Conservation (phyloP, 2,888 invertebrate genomes). For the Melanostoma scalare region DNA sequence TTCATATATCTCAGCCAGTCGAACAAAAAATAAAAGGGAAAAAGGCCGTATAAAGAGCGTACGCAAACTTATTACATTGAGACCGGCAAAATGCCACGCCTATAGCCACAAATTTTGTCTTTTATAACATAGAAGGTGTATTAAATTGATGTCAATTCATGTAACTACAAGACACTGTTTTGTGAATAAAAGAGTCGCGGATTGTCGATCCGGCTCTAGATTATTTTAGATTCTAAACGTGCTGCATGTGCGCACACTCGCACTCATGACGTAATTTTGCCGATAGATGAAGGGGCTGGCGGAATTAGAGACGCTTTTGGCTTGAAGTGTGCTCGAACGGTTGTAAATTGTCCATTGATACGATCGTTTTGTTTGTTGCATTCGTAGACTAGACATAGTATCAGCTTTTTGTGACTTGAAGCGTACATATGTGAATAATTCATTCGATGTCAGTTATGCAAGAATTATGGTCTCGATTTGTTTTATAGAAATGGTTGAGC, state of each 20-base stretch:
- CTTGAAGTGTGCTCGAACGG: conserved; percentile 60
- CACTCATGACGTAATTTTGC: conserved; percentile 34
- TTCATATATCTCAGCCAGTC: conserved; percentile 3
- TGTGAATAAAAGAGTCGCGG: conserved; percentile 32
- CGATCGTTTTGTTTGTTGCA: conserved; percentile 52
- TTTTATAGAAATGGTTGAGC: conserved; percentile 26
- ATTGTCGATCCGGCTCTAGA: conserved; percentile 49
- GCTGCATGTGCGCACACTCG: conserved; percentile 31
- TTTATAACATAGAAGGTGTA: conserved; percentile 60
- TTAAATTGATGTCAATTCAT: conserved; percentile 65
- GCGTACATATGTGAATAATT: conserved; percentile 54
- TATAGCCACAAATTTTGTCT: conserved; percentile 45
- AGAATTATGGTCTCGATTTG: conserved; percentile 38
- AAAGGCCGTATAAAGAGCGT: conserved; percentile 25
- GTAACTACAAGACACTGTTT: conserved; percentile 46
- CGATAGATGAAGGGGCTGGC: not conserved
- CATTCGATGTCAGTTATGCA: conserved; percentile 59
- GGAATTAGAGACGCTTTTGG: conserved; percentile 11
- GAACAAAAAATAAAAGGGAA: conserved; percentile 2
- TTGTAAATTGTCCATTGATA: conserved; percentile 69
- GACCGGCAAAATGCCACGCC: conserved; percentile 60
- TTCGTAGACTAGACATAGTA: conserved; percentile 21
- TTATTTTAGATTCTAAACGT: conserved; percentile 61
- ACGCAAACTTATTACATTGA: conserved; percentile 52
- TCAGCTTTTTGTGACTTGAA: conserved; percentile 5